phyloP scores from a whole-genome alignment of 2,797 vertebrate genomes.

The Muscicapa striata region DNA sequence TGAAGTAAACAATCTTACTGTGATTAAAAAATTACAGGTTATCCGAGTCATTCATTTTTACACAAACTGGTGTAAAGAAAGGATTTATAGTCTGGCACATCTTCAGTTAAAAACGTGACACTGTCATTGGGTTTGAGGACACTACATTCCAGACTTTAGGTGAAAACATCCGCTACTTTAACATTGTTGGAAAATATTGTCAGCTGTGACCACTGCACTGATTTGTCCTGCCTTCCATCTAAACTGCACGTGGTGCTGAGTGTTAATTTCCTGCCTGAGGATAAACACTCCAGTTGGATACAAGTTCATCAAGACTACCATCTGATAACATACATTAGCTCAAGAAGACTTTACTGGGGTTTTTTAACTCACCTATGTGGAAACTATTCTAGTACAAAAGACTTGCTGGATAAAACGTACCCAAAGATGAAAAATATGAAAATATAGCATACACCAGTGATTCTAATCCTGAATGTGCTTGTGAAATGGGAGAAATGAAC shows the following conservation, averaged over 20 bases:
- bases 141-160: constrained; percentile 28
- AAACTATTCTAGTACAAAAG: neutral
- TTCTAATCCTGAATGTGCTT: neutral
- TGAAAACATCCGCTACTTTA: constrained; percentile 69
- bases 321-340: neutral
- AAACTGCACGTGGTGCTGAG: constrained; percentile 44
- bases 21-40: neutral
- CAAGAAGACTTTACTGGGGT: neutral
- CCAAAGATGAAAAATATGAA: neutral
- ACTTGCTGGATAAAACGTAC: neutral
- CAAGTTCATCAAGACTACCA: neutral
- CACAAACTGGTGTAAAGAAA: neutral
- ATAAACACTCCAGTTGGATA: constrained; percentile 48
- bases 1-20: neutral
- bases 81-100: constrained; percentile 31
- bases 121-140: constrained; percentile 31
- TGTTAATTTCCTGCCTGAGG: constrained; percentile 61
- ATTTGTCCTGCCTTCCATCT: constrained; percentile 48
- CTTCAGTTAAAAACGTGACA: constrained; percentile 5
- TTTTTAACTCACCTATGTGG: neutral
- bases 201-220: constrained; percentile 4
- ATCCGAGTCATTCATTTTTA: neutral
- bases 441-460: neutral
- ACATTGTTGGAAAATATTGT: constrained; percentile 43
- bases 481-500: neutral